Conservation (phyloP, 1,140 invertebrate species). For the Bombus impatiens region DNA sequence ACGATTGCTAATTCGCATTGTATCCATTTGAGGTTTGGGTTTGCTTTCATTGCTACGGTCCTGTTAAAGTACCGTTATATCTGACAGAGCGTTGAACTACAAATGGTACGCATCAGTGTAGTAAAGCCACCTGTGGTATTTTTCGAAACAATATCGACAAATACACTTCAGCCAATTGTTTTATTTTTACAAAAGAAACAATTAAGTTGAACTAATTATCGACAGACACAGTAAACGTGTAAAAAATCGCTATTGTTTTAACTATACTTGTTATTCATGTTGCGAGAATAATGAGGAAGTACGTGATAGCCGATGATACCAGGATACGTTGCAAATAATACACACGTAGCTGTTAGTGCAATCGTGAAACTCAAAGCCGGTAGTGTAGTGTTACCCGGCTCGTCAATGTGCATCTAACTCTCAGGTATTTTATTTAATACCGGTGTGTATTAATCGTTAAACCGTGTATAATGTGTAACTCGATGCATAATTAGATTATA, state of each 20-base stretch:
- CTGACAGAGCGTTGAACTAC: slow-evolving; percentile 70
- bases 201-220: too few relatives aligned
- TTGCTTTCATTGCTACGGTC: slow-evolving; percentile 52
- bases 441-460: neutral
- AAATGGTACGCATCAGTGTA: slow-evolving; percentile 46
- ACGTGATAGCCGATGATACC: neutral
- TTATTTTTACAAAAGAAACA: neutral
- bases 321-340: neutral
- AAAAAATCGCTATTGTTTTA: neutral
- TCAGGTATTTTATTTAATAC: neutral
- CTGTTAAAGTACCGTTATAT: slow-evolving; percentile 73
- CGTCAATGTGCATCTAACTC: neutral
- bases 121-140: slow-evolving; percentile 60
- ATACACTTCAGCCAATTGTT: neutral
- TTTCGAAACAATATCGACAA: slow-evolving; percentile 17
- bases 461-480: neutral
- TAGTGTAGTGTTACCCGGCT: neutral
- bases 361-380: neutral
- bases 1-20: neutral
- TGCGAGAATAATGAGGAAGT: neutral
- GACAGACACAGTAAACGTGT: neutral
- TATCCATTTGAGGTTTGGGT: neutral
- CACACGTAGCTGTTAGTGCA: neutral
- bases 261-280: neutral
- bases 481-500: neutral